Evolutionary conservation across 1,140 invertebrate species (phyloP).

Genomic region (Trachymyrmex septentrionalis): DNA sequence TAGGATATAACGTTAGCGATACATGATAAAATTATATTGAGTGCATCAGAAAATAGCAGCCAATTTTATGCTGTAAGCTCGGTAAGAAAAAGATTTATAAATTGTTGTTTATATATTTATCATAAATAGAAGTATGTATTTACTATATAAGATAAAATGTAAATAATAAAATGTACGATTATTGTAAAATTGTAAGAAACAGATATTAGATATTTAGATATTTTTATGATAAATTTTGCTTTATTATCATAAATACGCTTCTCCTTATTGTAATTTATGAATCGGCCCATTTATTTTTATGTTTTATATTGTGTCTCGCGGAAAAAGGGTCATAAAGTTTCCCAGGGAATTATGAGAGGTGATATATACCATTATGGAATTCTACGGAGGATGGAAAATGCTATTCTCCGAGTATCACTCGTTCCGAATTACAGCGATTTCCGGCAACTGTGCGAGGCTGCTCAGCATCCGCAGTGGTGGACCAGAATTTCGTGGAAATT

Average conservation of each 20-base stretch:
- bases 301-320: conserved; percentile 32
- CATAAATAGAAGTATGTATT: neutral
- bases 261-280: conserved; percentile 32
- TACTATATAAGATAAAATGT: neutral
- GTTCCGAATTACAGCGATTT: conserved; percentile 37
- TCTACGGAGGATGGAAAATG: conserved; percentile 7
- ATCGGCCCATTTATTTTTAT: conserved; percentile 31
- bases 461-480: neutral
- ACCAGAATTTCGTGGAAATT: conserved; percentile 38
- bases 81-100: neutral
- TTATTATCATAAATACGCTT: conserved; percentile 15
- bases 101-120: neutral
- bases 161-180: neutral
- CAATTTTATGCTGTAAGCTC: neutral
- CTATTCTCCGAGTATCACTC: neutral
- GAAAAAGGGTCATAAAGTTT: conserved; percentile 53
- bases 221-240: conserved; percentile 4
- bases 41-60: neutral
- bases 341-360: conserved; percentile 45
- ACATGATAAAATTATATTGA: neutral
- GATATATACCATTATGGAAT: conserved; percentile 47
- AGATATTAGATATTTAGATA: too few species aligned
- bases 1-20: conserved; percentile 28
- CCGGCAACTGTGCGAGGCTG: neutral
- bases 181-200: neutral